These are phyloP conservation scores for Synergus japonicus DNA, from an alignment of 2,888 invertebrate genomes.

Conservation along the genomic window DNA sequence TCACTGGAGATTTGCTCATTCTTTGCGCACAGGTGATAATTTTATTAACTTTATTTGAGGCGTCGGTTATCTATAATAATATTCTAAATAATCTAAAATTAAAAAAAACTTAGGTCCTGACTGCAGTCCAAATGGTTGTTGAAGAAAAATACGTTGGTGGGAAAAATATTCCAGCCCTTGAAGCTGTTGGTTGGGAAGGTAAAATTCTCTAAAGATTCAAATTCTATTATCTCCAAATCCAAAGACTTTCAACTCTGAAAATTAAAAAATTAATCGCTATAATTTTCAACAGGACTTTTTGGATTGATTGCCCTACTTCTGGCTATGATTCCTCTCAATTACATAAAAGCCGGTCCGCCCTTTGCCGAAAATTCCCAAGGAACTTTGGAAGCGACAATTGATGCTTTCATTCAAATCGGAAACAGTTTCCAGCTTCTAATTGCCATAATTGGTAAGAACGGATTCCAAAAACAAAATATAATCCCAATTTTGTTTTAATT, in stretches of 20 bases:
- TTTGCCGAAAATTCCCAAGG: conserved; percentile 87
- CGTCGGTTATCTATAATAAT: too few species aligned
- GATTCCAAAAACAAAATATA: background rate
- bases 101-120: conserved; percentile 81
- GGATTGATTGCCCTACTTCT: conserved; percentile 83
- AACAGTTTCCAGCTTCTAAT: conserved; percentile 82
- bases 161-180: conserved; percentile 91
- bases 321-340: conserved; percentile 89
- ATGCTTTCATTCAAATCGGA: conserved; percentile 90
- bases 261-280: background rate
- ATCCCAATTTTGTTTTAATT: background rate
- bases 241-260: background rate
- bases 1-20: conserved; percentile 89
- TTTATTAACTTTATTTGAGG: background rate
- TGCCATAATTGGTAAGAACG: conserved; percentile 81
- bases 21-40: conserved; percentile 81
- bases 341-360: conserved; percentile 85
- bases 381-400: conserved; percentile 91
- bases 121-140: conserved; percentile 94
- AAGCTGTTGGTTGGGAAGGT: conserved; percentile 97
- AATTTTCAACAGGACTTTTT: conserved; percentile 80
- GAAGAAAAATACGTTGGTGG: conserved; percentile 94
- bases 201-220: conserved; percentile 65
- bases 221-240: background rate
- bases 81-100: background rate